phyloP scores from a whole-genome alignment of 2,113 vertebrate species.

The Apus apus region DNA sequence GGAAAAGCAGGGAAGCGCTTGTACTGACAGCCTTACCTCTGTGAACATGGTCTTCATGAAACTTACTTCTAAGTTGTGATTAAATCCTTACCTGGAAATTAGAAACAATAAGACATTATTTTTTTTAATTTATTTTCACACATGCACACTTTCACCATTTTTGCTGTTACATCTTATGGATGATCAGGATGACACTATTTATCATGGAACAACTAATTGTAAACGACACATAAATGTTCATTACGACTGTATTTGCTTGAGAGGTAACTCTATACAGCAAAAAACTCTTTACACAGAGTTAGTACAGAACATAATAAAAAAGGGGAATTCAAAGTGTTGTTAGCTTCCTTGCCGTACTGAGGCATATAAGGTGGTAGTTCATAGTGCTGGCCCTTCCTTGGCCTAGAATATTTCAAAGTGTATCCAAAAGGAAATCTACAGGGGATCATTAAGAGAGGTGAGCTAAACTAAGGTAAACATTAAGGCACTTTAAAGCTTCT shows the following conservation, averaged over 20 bases:
- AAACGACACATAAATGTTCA: not conserved
- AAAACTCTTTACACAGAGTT: not conserved
- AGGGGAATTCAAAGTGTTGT: not conserved
- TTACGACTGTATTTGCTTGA: not conserved
- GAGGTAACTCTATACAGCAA: not conserved
- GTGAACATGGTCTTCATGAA: not conserved
- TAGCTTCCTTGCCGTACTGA: not conserved
- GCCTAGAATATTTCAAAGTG: not conserved
- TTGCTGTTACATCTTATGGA: not conserved
- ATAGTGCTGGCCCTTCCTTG: not conserved
- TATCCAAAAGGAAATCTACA: not conserved
- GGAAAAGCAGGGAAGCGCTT: not conserved
- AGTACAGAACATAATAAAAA: not conserved
- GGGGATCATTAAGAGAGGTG: not conserved
- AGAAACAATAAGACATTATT: not conserved
- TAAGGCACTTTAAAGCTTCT: conserved; percentile 45
- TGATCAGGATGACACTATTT: not conserved
- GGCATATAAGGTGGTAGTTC: not conserved
- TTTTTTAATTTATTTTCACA: not conserved
- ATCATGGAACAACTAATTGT: not conserved
- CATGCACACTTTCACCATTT: not conserved
- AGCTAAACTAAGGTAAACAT: conserved; percentile 16
- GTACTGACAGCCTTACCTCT: not conserved
- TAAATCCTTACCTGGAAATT: not conserved
- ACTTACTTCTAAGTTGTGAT: not conserved